Base-by-base conservation (phyloP, 2,113 vertebrate genomes). In the Pholis gunnellus region DNA sequence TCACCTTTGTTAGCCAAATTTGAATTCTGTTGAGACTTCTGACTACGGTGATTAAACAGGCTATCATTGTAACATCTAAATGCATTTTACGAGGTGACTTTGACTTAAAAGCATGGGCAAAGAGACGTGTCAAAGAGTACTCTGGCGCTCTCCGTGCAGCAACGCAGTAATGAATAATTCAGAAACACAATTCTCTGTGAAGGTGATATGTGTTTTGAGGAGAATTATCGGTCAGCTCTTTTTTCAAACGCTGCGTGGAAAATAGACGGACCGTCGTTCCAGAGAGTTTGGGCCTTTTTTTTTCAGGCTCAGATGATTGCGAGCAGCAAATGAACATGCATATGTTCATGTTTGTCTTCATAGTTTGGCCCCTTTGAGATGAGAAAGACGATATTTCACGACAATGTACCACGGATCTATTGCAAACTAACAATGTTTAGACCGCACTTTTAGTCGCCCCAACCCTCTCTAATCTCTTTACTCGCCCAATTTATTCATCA, bases 151-250 rank as follows among this genome's bases (percentile, higher is more conserved):
- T 77, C 72, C 40, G 71, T 8, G 5, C 54, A 79, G 76, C 18
- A 65, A 75, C 15, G 40, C 27, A 0, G 17, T 2, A 9, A 87
- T 89, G 87, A 90, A 91, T 93, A 85, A 93, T 91, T 88, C 89
- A 87, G 36, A 75, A 84, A 81, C 44, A 75, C 48, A 75, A 70
- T 78, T 68, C 64, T 75, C 71, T 65, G 46, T 70, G 89, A 85
- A 78, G 82, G 81, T 88, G 75, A 78, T 87, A 57, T 75, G 81
- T 79, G 79, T 86, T 91, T 81, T 78, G 48, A 44, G 68, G 48
- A 65, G 82, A 81, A 74, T 83, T 83, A 91, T 78, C 1, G 65
- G 76, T 82, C 72, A 82, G 75, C 57, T 82, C 4, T 74, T 65
- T 71, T 50, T 64, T 52, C 38, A 75, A 71, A 57, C 4, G 17